Conservation (phyloP, 2,113 vertebrate genomes). For the Amphiprion percula region DNA sequence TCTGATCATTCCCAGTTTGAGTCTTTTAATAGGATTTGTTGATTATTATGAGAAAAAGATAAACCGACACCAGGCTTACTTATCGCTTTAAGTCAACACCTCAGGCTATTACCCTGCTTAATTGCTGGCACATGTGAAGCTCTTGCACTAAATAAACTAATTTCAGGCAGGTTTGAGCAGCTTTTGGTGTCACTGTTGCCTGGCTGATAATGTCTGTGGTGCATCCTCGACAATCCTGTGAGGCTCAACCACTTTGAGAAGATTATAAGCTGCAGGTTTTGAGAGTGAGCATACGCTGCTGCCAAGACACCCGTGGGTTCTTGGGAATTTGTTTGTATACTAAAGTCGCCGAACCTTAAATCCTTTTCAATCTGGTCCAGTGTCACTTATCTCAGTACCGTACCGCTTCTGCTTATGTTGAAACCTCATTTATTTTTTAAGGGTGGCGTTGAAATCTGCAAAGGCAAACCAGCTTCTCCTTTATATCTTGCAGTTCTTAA, state of each 20-base stretch:
- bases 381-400: neutral
- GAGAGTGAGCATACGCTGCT: neutral
- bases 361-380: neutral
- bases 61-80: neutral
- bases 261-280: neutral
- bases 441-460: neutral
- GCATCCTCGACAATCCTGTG: neutral
- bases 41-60: no score
- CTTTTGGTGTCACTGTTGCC: neutral
- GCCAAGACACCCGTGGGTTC: neutral
- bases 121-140: conserved; percentile 1
- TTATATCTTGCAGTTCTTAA: neutral
- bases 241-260: neutral
- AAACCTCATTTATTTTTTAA: neutral
- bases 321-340: conserved; percentile 10
- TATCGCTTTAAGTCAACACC: neutral
- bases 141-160: neutral
- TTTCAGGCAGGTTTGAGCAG: conserved; percentile 7
- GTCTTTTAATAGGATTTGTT: no score
- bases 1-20: no score
- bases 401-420: neutral
- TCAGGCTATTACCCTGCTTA: conserved; percentile 1
- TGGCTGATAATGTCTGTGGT: neutral
- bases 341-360: neutral
- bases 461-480: neutral